Percentiles rank a stretch among this genome's conserved stretches.
These are phyloP conservation scores for Bimastos eiseni DNA, from an alignment of 2,888 invertebrate species.

Conservation along the genomic window DNA sequence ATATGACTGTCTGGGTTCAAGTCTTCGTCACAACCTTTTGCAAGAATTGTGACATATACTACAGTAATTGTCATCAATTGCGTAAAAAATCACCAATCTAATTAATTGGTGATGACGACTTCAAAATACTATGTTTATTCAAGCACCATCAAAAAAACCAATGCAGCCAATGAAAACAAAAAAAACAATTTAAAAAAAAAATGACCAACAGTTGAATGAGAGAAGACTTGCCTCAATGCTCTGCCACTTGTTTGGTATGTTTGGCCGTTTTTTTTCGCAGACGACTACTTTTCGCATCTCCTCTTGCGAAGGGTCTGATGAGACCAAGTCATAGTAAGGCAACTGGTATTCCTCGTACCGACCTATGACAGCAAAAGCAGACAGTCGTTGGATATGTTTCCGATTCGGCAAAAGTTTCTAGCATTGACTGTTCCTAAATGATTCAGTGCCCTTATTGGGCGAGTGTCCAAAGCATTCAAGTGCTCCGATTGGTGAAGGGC, in stretches of 20 bases:
- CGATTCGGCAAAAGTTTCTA: too few relatives aligned
- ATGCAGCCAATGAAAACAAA: not conserved
- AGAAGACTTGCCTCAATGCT: constrained; percentile 51
- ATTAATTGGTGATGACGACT: too few relatives aligned
- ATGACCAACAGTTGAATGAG: not conserved
- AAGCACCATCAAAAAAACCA: not conserved
- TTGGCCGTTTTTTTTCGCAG: constrained; percentile 81
- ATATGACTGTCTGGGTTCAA: too few relatives aligned
- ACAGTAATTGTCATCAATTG: too few relatives aligned
- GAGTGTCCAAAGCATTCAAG: not conserved
- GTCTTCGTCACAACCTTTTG: too few relatives aligned
- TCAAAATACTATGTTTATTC: too few relatives aligned
- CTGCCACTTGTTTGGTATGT: constrained; percentile 86
- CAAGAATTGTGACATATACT: too few relatives aligned
- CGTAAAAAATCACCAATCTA: too few relatives aligned
- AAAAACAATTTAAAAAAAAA: not conserved
- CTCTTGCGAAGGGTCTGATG: constrained; percentile 90
- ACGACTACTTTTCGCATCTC: constrained; percentile 95
- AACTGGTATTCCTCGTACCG: constrained; percentile 84
- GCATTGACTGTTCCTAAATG: not conserved
- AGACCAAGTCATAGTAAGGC: constrained; percentile 92
- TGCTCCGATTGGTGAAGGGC: not conserved
- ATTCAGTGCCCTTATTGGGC: not conserved
- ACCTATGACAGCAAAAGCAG: constrained; percentile 63
- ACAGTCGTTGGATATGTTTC: not conserved